A percentile compares a stretch with the other conserved stretches of the same genome.
Conservation (phyloP, 1,140 invertebrate species). For the Drosophila pseudoananassae region DNA sequence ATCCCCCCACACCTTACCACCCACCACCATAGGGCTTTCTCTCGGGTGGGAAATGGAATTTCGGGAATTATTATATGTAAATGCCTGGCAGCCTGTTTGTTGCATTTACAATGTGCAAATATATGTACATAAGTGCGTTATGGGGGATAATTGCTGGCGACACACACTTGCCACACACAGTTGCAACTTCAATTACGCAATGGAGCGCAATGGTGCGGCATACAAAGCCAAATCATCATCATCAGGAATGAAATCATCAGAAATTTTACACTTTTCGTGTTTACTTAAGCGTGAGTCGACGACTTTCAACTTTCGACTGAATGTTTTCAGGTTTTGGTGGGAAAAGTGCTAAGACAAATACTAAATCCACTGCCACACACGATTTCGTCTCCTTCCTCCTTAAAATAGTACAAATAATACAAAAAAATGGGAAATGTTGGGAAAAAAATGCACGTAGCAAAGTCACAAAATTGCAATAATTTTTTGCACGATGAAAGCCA, state of each 20-base stretch:
- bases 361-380: conserved; percentile 30
- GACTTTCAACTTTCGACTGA: conserved; percentile 54
- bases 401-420: neutral
- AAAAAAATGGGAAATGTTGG: conserved; percentile 1
- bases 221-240: conserved; percentile 66
- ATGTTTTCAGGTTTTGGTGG: conserved; percentile 42
- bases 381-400: neutral
- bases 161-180: conserved; percentile 7
- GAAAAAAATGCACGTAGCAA: conserved; percentile 64
- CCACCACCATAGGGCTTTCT: conserved; percentile 2
- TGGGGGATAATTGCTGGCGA: conserved; percentile 31
- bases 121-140: conserved; percentile 1
- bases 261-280: conserved; percentile 76
- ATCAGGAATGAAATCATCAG: conserved; percentile 22
- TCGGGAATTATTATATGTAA: conserved; percentile 36
- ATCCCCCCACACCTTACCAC: no score
- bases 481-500: conserved; percentile 37
- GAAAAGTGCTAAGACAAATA: conserved; percentile 66
- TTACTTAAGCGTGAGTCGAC: conserved; percentile 74
- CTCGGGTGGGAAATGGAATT: conserved; percentile 26
- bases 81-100: conserved; percentile 43
- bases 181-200: conserved; percentile 36
- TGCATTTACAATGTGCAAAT: conserved; percentile 31
- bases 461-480: conserved; percentile 79
- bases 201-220: conserved; percentile 43